Percentiles rank a stretch among this genome's conserved stretches.
Conservation (phyloP, 1,140 invertebrate genomes). For the Drosophila pectinifera region DNA sequence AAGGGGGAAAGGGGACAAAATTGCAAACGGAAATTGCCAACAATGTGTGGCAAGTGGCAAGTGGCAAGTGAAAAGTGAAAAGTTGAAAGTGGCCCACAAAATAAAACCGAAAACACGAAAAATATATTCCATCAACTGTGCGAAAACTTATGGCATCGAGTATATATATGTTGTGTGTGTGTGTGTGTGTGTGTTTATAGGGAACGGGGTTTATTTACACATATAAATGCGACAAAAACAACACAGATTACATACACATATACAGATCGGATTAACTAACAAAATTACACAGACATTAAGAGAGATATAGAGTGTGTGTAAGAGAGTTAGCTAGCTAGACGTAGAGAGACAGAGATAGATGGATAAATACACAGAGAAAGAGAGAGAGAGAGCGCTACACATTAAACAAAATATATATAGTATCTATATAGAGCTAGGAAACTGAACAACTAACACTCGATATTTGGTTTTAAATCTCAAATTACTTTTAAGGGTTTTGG, state of each 20-base stretch:
- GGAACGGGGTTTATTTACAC: slow-evolving; percentile 33
- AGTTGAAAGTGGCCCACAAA: slow-evolving; percentile 10
- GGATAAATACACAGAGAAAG: slow-evolving; percentile 2
- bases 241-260: slow-evolving; percentile 45
- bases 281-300: slow-evolving; percentile 56
- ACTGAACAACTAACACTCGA: slow-evolving; percentile 46
- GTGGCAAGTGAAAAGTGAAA: neutral
- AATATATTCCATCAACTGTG: slow-evolving; percentile 41
- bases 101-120: slow-evolving; percentile 15
- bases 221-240: slow-evolving; percentile 37
- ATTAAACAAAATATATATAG: slow-evolving; percentile 44
- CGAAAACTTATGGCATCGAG: slow-evolving; percentile 62
- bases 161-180: slow-evolving; percentile 29
- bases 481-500: slow-evolving; percentile 16
- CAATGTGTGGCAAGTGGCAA: slow-evolving; percentile 47
- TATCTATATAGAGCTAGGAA: slow-evolving; percentile 40
- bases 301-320: slow-evolving; percentile 27
- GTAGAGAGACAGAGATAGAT: slow-evolving; percentile 22
- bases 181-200: slow-evolving; percentile 28
- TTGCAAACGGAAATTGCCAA: slow-evolving; percentile 75
- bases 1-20: slow-evolving; percentile 32
- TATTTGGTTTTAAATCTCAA: slow-evolving; percentile 13
- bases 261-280: slow-evolving; percentile 28
- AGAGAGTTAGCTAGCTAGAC: slow-evolving; percentile 36
- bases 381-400: slow-evolving; percentile 54